phyloP scores from a whole-genome alignment of 30 jellyfish, hydroid and myxozoan genomes.

The Chironex yamaguchii region DNA sequence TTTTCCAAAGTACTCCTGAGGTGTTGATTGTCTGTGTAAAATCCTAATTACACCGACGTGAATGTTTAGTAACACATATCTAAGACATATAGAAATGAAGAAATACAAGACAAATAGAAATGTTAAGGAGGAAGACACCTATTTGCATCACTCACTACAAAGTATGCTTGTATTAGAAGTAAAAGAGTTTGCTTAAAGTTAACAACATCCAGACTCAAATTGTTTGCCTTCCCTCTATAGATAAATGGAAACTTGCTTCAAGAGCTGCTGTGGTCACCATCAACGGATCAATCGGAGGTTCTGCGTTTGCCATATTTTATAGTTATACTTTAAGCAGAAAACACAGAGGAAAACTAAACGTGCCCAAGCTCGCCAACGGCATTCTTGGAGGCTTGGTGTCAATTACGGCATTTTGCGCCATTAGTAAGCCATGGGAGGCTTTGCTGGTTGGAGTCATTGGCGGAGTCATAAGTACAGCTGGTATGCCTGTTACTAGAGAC shows the following conservation, averaged over 20 bases:
- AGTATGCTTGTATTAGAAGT: too few relatives aligned
- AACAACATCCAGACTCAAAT: too few relatives aligned
- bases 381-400: slow-evolving; percentile 87
- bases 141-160: too few relatives aligned
- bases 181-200: too few relatives aligned
- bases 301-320: slow-evolving; percentile 67
- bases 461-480: slow-evolving; percentile 7
- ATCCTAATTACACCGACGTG: too few relatives aligned
- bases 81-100: too few relatives aligned
- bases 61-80: too few relatives aligned
- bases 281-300: slow-evolving; percentile 88
- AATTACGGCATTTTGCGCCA: slow-evolving; percentile 81
- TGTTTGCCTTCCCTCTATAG: slow-evolving; percentile 12
- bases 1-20: too few relatives aligned
- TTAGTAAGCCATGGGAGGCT: slow-evolving; percentile 91
- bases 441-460: slow-evolving; percentile 76
- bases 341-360: slow-evolving; percentile 64
- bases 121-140: too few relatives aligned
- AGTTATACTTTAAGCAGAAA: slow-evolving; percentile 49
- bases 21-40: too few relatives aligned
- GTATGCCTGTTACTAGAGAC: too few relatives aligned
- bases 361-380: slow-evolving; percentile 65
- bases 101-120: too few relatives aligned
- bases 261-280: slow-evolving; percentile 87
- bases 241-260: slow-evolving; percentile 89